Conservation (phyloP, 2,113 vertebrate species). For the Sinocyclocheilus rhinocerous region DNA sequence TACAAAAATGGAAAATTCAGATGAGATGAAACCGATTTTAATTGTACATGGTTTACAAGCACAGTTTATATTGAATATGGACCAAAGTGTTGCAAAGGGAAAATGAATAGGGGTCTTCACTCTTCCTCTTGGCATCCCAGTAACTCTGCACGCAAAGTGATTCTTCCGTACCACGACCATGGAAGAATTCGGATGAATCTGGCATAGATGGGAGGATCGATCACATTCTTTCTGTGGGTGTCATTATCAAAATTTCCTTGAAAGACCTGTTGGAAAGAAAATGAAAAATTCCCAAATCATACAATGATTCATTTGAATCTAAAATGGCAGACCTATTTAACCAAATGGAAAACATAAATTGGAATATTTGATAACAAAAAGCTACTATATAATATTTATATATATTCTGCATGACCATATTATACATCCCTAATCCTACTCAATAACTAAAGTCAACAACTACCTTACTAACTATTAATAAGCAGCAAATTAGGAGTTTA, state of each 20-base stretch:
- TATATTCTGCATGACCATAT: too few relatives aligned
- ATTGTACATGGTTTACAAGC: conserved; percentile 80
- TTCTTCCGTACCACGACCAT: conserved; percentile 98
- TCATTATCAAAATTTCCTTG: conserved; percentile 99
- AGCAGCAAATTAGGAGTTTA: too few relatives aligned
- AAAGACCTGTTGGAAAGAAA: conserved; percentile 83
- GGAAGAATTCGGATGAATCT: conserved; percentile 91
- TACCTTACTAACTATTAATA: too few relatives aligned
- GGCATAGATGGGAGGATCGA: conserved; percentile 90
- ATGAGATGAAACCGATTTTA: conserved; percentile 78
- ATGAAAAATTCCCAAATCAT: background rate
- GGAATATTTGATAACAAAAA: background rate
- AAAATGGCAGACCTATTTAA: background rate
- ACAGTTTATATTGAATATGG: conserved; percentile 84
- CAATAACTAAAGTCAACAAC: too few relatives aligned
- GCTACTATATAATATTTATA: background rate
- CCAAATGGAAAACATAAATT: background rate
- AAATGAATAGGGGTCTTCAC: conserved; percentile 69
- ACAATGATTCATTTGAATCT: background rate
- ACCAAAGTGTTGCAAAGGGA: conserved; percentile 51
- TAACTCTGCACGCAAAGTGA: conserved; percentile 93
- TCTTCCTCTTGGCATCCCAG: conserved; percentile 93
- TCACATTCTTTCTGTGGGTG: conserved; percentile 97
- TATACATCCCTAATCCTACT: too few relatives aligned
- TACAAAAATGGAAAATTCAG: conserved; percentile 75